Evolutionary conservation across 2,888 invertebrate species (phyloP).

Genomic region (Nineta flava): DNA sequence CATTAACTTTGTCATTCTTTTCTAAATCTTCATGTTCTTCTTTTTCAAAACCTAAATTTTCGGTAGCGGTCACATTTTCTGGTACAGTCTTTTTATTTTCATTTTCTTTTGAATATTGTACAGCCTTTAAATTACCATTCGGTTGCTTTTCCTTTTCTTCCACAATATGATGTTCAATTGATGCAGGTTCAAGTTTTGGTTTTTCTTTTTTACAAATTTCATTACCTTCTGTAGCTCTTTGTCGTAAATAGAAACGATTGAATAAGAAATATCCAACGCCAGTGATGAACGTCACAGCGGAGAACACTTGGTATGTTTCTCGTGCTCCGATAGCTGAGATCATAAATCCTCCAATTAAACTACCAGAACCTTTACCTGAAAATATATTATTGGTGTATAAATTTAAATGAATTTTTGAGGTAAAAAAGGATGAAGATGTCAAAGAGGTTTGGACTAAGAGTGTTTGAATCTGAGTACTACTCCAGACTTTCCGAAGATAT

Average conservation of each 20-base stretch:
- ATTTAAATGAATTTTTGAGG: not conserved
- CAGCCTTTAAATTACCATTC: not conserved
- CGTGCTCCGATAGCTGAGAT: conserved; percentile 58
- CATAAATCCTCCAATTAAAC: conserved; percentile 56
- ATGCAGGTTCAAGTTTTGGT: not conserved
- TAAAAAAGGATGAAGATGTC: not conserved
- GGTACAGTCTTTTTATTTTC: not conserved
- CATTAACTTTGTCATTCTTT: not conserved
- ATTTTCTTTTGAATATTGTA: not conserved
- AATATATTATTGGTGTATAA: conserved; percentile 7
- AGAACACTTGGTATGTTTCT: conserved; percentile 54
- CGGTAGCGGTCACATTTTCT: not conserved
- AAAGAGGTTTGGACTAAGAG: too few species aligned
- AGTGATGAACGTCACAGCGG: conserved; percentile 42
- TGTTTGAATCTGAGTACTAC: too few species aligned
- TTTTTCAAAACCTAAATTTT: not conserved
- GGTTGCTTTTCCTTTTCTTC: not conserved
- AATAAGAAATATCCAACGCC: conserved; percentile 53
- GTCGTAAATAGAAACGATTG: conserved; percentile 46
- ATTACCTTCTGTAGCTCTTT: conserved; percentile 34
- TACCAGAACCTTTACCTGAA: conserved; percentile 58
- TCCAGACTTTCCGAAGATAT: too few species aligned
- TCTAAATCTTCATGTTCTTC: not conserved
- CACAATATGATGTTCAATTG: not conserved
- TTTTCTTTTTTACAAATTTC: conserved; percentile 40